phyloP scores from a whole-genome alignment of 1,140 invertebrate genomes.

The Pseudomyrmex dendroicus region DNA sequence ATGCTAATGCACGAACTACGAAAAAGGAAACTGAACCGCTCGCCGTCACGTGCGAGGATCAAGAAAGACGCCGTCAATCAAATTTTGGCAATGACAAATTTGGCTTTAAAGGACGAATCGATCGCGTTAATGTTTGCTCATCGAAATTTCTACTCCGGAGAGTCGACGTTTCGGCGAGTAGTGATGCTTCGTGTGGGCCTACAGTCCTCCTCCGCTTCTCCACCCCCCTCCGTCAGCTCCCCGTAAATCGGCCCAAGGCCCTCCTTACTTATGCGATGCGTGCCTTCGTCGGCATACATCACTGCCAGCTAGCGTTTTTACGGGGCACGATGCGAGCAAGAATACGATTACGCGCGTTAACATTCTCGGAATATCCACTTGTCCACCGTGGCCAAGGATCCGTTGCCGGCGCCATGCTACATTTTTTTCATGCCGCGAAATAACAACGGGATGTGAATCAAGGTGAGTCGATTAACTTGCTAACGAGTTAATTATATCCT shows the following conservation, averaged over 20 bases:
- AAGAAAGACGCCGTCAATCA: background rate
- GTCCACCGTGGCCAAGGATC: constrained; percentile 67
- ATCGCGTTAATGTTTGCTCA: background rate
- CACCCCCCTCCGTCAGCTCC: constrained; percentile 49
- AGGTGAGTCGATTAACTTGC: background rate
- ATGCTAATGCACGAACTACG: constrained; percentile 5
- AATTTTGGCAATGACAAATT: constrained; percentile 2
- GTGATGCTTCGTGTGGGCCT: constrained; percentile 46
- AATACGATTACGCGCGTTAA: constrained; percentile 81
- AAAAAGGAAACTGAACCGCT: constrained; percentile 8
- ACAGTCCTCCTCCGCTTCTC: constrained; percentile 1
- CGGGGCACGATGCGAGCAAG: constrained; percentile 75
- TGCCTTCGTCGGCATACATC: constrained; percentile 78
- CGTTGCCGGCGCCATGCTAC: constrained; percentile 56
- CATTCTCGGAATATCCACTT: constrained; percentile 78
- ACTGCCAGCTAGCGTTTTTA: constrained; percentile 80
- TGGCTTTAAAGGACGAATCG: background rate
- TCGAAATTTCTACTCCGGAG: constrained; percentile 22
- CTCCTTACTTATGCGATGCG: constrained; percentile 79
- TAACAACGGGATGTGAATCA: constrained; percentile 31
- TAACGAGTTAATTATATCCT: constrained; percentile 40
- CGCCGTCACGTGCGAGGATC: background rate
- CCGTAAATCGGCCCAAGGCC: constrained; percentile 78
- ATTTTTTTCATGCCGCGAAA: constrained; percentile 46
- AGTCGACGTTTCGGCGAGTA: background rate